A percentile compares a stretch with the other conserved stretches of the same genome.
These are phyloP conservation scores for Galbula dea DNA, from an alignment of 2,113 vertebrate species.

Conservation along the genomic window DNA sequence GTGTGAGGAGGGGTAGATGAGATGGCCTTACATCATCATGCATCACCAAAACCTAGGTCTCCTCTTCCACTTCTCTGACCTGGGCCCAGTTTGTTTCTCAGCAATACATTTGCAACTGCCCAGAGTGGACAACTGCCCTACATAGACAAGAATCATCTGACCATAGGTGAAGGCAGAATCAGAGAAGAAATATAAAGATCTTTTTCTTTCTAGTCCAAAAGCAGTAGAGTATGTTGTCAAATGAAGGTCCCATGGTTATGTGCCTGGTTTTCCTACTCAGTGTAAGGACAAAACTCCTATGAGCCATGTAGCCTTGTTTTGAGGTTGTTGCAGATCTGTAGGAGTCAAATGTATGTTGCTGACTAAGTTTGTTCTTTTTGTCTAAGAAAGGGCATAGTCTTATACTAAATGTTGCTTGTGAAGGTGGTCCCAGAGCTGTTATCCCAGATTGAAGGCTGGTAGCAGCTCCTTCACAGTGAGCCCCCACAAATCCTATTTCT, in stretches of 20 bases:
- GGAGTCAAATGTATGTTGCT: not conserved
- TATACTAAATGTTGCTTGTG: not conserved
- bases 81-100: not conserved
- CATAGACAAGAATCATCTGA: not conserved
- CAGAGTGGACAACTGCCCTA: not conserved
- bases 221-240: not conserved
- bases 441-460: not conserved
- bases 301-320: not conserved
- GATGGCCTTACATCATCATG: not conserved
- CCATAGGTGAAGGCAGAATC: not conserved
- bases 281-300: not conserved
- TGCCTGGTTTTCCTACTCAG: fast-evolving
- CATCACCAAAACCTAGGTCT: not conserved
- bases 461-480: not conserved
- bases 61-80: not conserved
- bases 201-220: not conserved
- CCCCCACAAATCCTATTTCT: not conserved
- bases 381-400: not conserved
- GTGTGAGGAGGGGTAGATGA: not conserved
- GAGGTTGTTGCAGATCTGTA: not conserved
- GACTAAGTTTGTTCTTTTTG: not conserved
- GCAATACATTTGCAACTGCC: fast-evolving
- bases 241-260: not conserved
- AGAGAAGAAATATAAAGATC: fast-evolving
- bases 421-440: not conserved